A percentile compares a stretch with the other conserved stretches of the same genome.
phyloP scores from a whole-genome alignment of 2,888 invertebrate species.

The Volucella inanis region DNA sequence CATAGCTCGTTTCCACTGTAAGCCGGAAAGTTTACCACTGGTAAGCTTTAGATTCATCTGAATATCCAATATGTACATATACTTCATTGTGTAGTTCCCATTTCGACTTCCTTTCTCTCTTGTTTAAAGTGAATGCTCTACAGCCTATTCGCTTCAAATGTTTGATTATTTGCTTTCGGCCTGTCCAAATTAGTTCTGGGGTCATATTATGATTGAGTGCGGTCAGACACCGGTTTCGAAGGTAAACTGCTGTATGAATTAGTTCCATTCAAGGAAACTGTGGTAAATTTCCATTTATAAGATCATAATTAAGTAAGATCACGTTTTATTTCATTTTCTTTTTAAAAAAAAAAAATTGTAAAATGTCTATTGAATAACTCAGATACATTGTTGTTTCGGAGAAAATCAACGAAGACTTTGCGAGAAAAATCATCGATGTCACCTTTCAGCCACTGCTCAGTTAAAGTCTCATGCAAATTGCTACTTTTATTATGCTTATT shows the following conservation, averaged over 20 bases:
- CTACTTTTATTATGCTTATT: no score
- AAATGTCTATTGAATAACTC: background rate
- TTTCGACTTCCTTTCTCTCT: conserved; percentile 18
- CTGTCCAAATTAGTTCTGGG: background rate
- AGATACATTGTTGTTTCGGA: background rate
- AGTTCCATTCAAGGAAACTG: no score
- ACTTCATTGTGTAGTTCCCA: conserved; percentile 17
- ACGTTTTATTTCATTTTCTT: no score
- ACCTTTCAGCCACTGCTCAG: background rate
- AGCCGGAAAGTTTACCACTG: no score
- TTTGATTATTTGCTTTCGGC: conserved; percentile 11
- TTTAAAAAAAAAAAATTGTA: no score
- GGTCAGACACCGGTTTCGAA: no score
- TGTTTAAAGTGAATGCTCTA: conserved; percentile 48
- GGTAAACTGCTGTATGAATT: no score
- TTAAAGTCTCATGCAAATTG: background rate
- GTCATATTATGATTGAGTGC: background rate
- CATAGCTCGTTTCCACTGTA: no score
- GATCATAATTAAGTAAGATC: background rate
- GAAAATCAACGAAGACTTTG: no score
- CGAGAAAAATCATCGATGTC: background rate
- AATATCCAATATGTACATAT: conserved; percentile 25
- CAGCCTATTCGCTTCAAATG: conserved; percentile 43
- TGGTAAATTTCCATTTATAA: background rate
- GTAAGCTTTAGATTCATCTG: conserved; percentile 26